These are phyloP conservation scores for Strigamia crassipes DNA, from an alignment of 2,888 invertebrate species.

Conservation along the genomic window DNA sequence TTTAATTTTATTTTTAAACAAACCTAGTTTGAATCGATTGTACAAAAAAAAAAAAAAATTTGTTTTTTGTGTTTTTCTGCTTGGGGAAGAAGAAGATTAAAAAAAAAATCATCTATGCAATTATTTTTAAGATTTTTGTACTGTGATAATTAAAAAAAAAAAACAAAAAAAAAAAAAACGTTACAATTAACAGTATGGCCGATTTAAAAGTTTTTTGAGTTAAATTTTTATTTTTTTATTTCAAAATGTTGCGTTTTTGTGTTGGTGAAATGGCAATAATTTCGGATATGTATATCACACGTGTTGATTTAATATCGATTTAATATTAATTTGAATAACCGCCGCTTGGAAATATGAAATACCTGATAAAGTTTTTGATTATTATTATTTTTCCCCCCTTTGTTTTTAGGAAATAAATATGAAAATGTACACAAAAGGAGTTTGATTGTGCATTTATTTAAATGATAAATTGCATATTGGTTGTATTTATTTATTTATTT, in stretches of 20 bases:
- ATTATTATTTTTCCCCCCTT: background rate
- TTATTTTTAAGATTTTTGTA: background rate
- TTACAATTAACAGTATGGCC: background rate
- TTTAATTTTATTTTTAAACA: background rate
- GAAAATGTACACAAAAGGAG: background rate
- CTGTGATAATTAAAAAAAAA: constrained; percentile 7
- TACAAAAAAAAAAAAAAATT: background rate
- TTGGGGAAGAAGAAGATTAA: background rate
- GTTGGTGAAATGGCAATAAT: background rate
- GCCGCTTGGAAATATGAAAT: background rate
- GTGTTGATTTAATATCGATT: background rate
- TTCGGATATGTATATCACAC: background rate
- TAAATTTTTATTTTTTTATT: background rate
- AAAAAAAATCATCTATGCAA: background rate
- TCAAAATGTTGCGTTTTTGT: background rate
- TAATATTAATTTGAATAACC: background rate
- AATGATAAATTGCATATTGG: too few species aligned
- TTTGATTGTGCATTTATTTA: background rate
- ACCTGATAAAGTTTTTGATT: background rate
- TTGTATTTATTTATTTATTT: too few species aligned
- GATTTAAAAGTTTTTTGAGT: too few species aligned
- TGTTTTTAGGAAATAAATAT: background rate
- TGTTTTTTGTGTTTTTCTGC: background rate
- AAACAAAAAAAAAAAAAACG: background rate
- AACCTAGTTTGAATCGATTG: background rate